Base-by-base conservation (phyloP, 2,113 vertebrate genomes). In the Podarcis raffonei region DNA sequence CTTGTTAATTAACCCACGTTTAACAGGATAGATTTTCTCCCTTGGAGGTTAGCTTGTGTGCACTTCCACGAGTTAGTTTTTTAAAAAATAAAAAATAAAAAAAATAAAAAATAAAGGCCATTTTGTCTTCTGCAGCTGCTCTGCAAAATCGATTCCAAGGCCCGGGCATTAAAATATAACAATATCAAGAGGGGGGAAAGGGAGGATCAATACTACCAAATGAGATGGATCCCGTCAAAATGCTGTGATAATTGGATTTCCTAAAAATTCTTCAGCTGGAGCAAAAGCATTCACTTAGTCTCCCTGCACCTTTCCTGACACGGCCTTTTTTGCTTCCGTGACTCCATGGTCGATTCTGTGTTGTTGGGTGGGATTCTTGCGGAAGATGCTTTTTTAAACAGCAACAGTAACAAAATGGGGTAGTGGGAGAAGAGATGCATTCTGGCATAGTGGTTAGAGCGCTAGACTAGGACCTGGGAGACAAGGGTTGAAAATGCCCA, bases 231-330 rank as follows among this genome's bases (percentile, higher is more conserved):
- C 92, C 89, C 2, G 69, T 90, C 90, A 86, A 1, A 91, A 89
- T 23, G 53, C 83, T 0, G 42, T 86, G 68, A 81, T 94, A 83
- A 91, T 93, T 92, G 89, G 81, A 95, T 94, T 94, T 91, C 88
- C 86, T 65, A 75, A 32, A 68, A 94, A 88, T 86, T 83, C 81
- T 22, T 91, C 87, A 22, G 0, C 59, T 2, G 1, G 59, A 39
- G 81, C 74, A 65, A 0, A 16, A 84, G 62, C 39, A 53, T 0
- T 30, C 20, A 0, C 74, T 71, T 39, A 79, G 1, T 25, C 84
- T 2, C 83, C 48, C 57, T 48, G 7, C 68, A 11, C 78, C 18
- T 27, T 35, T 7, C 30, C 3, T 25, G 68, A 32, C 13, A 15
- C 0, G 66, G 39, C 8, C 8, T 30, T 57, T 9, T 59, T 23